A percentile compares a stretch with the other conserved stretches of the same genome.
phyloP scores from a whole-genome alignment of 2,113 vertebrate genomes.

The Ageneiosus marmoratus region DNA sequence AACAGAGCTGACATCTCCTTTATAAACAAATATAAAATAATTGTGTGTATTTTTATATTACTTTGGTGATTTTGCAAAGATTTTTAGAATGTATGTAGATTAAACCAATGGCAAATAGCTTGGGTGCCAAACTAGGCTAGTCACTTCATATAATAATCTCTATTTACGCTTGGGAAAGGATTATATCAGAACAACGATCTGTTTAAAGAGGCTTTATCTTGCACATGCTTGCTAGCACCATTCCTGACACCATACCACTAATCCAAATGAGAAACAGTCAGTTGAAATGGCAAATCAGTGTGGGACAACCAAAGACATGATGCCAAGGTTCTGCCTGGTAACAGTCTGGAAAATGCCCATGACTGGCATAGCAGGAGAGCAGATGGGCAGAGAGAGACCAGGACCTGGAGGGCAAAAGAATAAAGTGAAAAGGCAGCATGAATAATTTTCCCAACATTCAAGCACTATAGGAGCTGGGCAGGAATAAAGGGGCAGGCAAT shows the following conservation, averaged over 20 bases:
- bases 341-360: constrained; percentile 38
- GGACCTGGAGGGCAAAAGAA: constrained; percentile 31
- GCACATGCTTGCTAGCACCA: neutral
- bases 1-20: neutral
- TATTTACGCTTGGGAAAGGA: neutral
- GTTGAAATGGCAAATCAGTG: neutral
- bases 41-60: neutral
- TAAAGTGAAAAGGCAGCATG: neutral
- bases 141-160: neutral
- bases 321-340: constrained; percentile 23
- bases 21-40: neutral
- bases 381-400: constrained; percentile 46
- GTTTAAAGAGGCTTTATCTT: neutral
- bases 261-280: constrained; percentile 8
- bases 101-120: neutral
- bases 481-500: neutral
- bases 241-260: neutral
- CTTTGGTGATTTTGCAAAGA: neutral
- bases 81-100: neutral
- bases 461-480: neutral
- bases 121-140: neutral
- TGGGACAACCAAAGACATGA: constrained; percentile 16
- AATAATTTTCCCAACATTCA: constrained; percentile 1
- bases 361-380: constrained; percentile 30
- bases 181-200: neutral